Conservation (phyloP, 2,888 invertebrate species). For the Sceliomorpha sp. region DNA sequence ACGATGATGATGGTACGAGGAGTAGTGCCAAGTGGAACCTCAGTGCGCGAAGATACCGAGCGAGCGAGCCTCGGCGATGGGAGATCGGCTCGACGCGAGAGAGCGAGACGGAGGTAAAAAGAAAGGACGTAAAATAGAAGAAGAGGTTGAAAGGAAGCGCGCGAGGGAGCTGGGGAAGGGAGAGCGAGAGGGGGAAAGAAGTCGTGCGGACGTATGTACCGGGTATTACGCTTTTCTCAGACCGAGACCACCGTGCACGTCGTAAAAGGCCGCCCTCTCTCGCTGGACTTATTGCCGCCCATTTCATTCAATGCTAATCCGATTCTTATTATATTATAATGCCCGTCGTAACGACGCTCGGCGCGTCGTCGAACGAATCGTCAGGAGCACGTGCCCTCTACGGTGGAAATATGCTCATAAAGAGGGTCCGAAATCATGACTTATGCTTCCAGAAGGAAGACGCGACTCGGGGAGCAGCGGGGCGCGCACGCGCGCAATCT, state of each 20-base stretch:
- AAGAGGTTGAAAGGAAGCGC: slow-evolving; percentile 1
- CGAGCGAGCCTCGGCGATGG: background rate
- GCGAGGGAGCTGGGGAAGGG: slow-evolving; percentile 1
- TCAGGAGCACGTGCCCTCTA: slow-evolving; percentile 63
- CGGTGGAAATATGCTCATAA: slow-evolving; percentile 45
- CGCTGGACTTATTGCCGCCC: slow-evolving; percentile 68
- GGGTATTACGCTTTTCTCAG: slow-evolving; percentile 41
- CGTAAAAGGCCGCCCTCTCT: slow-evolving; percentile 57
- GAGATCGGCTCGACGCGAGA: background rate
- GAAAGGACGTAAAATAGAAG: background rate
- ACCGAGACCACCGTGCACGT: slow-evolving; percentile 54
- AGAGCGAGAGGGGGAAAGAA: slow-evolving; percentile 8
- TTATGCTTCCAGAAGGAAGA: slow-evolving; percentile 8
- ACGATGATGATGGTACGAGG: slow-evolving; percentile 39
- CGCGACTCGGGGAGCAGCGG: slow-evolving; percentile 32
- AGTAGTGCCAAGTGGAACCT: slow-evolving; percentile 32
- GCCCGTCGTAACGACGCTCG: slow-evolving; percentile 65
- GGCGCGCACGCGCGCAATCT: too few species aligned
- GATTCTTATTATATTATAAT: slow-evolving; percentile 80
- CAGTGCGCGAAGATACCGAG: slow-evolving; percentile 11
- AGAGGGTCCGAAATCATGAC: slow-evolving; percentile 34
- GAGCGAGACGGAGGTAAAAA: too few species aligned
- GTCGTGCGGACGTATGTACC: slow-evolving; percentile 34
- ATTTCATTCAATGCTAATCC: slow-evolving; percentile 80
- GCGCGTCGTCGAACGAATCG: slow-evolving; percentile 59